Conservation (phyloP, 2,113 vertebrate species). For the Ariopsis seemanni region DNA sequence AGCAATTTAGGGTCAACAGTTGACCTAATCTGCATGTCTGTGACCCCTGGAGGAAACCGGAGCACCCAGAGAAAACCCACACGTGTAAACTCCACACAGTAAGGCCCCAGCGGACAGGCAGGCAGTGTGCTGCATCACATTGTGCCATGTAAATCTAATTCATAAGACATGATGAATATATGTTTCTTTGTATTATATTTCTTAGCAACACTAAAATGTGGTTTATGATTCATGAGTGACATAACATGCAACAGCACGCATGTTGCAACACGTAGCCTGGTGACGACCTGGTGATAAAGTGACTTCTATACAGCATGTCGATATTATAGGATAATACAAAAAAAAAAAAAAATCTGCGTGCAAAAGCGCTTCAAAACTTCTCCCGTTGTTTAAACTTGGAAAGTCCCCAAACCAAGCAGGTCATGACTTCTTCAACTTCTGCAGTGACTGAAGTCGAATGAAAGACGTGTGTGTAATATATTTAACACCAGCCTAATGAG, state of each 20-base stretch:
- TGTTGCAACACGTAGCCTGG: neutral
- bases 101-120: too few relatives aligned
- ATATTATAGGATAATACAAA: neutral
- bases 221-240: neutral
- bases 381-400: neutral
- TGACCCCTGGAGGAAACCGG: too few relatives aligned
- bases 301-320: neutral
- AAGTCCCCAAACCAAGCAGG: neutral
- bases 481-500: neutral
- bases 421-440: slow-evolving; percentile 11
- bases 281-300: neutral
- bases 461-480: neutral
- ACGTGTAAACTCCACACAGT: too few relatives aligned
- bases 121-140: too few relatives aligned
- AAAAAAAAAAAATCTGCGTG: neutral
- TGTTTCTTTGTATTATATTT: neutral
- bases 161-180: neutral
- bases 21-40: too few relatives aligned
- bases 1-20: too few relatives aligned
- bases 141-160: neutral
- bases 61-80: too few relatives aligned
- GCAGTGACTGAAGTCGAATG: neutral
- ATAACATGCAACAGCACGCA: neutral
- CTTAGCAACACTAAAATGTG: neutral
- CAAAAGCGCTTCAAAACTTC: neutral